Conservation (phyloP, 2,797 vertebrate species). For the Arctocebus calabarensis region DNA sequence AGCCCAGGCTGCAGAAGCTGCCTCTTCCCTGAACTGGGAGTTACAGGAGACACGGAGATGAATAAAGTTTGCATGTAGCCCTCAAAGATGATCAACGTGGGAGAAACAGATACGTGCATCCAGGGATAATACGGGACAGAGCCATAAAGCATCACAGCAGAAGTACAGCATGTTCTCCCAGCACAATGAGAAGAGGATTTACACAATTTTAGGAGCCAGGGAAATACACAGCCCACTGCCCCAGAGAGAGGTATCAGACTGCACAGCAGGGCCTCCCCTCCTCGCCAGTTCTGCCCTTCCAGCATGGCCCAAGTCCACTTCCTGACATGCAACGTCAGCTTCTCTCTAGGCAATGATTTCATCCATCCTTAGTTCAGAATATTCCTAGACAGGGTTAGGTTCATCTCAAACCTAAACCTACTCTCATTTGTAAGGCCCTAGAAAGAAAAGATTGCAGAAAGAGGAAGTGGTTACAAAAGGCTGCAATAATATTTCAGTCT, state of each 20-base stretch:
- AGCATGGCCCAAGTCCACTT: neutral
- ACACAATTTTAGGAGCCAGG: neutral
- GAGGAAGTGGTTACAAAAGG: neutral
- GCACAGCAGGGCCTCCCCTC: neutral
- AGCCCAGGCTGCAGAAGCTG: neutral
- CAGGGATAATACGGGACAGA: neutral
- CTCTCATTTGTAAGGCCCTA: neutral
- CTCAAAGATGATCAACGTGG: neutral
- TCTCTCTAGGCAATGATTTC: neutral
- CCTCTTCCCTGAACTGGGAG: neutral
- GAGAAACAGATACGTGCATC: neutral
- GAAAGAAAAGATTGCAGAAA: neutral
- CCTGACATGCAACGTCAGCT: neutral
- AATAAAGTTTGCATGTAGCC: neutral
- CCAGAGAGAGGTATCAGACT: neutral
- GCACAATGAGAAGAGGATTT: neutral
- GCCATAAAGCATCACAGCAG: neutral
- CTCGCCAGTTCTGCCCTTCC: neutral
- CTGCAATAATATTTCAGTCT: neutral
- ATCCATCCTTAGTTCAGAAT: neutral
- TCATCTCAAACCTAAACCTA: neutral
- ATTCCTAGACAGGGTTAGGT: neutral
- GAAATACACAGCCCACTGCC: neutral
- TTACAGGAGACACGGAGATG: neutral
- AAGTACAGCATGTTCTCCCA: neutral